Percentiles rank a stretch among this genome's conserved stretches.
Evolutionary conservation across 2,888 invertebrate genomes (phyloP).

Genomic region (Diadromus collaris): DNA sequence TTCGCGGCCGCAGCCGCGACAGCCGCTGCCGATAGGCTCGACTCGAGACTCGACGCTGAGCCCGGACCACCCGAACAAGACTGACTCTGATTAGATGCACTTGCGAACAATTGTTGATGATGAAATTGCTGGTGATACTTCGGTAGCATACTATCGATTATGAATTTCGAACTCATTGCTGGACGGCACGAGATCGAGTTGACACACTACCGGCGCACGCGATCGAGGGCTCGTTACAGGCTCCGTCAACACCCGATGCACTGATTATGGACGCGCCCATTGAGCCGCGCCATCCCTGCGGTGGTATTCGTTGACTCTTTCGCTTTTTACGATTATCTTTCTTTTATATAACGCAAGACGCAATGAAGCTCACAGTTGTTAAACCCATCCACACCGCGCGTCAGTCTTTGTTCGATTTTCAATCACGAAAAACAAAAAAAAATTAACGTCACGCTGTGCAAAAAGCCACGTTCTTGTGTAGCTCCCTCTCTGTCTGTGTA

Average conservation of each 20-base stretch:
- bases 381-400: conserved; percentile 30
- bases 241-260: conserved; percentile 55
- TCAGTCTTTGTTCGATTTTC: conserved; percentile 9
- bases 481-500: conserved; percentile 12
- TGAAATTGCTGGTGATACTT: conserved; percentile 93
- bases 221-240: neutral
- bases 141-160: conserved; percentile 98
- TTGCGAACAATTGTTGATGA: conserved; percentile 85
- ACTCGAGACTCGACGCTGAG: conserved; percentile 86
- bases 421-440: conserved; percentile 33
- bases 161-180: conserved; percentile 96
- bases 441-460: conserved; percentile 16
- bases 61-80: conserved; percentile 84
- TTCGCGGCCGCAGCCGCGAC: conserved; percentile 90
- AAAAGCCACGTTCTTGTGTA: conserved; percentile 11
- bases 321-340: neutral
- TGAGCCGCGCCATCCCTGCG: conserved; percentile 51
- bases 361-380: conserved; percentile 33
- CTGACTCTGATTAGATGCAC: conserved; percentile 88
- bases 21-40: conserved; percentile 83
- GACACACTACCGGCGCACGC: conserved; percentile 42
- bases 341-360: neutral
- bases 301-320: neutral
- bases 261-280: conserved; percentile 42
- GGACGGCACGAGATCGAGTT: conserved; percentile 56